Conservation (phyloP, 2,888 invertebrate genomes). For the Hedya salicella region DNA sequence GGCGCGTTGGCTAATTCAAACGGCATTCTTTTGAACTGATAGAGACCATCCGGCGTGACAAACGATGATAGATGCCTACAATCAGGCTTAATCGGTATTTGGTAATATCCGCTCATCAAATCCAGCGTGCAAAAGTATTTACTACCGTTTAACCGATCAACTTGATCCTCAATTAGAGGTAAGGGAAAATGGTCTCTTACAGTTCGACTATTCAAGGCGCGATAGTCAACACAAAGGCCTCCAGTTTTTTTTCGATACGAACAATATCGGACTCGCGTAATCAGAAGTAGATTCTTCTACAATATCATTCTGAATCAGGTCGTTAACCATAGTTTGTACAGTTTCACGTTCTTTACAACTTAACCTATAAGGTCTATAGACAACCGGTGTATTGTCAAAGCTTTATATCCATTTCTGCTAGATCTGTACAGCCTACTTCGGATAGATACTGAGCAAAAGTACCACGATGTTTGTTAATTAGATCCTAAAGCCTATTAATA, state of each 20-base stretch:
- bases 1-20: conserved; percentile 4
- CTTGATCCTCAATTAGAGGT: conserved; percentile 40
- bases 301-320: conserved; percentile 2
- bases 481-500: neutral
- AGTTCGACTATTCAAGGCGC: conserved; percentile 23
- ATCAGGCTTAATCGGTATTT: conserved; percentile 31
- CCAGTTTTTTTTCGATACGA: conserved; percentile 38
- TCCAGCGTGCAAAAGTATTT: conserved; percentile 36
- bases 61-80: conserved; percentile 36
- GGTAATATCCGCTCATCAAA: conserved; percentile 40
- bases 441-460: conserved; percentile 21
- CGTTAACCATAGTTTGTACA: conserved; percentile 1
- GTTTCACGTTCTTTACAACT: neutral
- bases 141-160: conserved; percentile 35
- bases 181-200: conserved; percentile 40
- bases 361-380: conserved; percentile 17
- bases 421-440: conserved; percentile 22
- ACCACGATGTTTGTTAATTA: conserved; percentile 16
- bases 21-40: neutral
- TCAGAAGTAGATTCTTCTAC: conserved; percentile 5
- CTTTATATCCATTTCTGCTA: conserved; percentile 14
- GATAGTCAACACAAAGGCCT: conserved; percentile 13
- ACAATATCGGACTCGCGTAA: conserved; percentile 18
- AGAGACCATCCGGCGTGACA: conserved; percentile 15
- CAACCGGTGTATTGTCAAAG: conserved; percentile 20